Base-by-base conservation (phyloP, 2,888 invertebrate species). In the Meteorus colon region DNA sequence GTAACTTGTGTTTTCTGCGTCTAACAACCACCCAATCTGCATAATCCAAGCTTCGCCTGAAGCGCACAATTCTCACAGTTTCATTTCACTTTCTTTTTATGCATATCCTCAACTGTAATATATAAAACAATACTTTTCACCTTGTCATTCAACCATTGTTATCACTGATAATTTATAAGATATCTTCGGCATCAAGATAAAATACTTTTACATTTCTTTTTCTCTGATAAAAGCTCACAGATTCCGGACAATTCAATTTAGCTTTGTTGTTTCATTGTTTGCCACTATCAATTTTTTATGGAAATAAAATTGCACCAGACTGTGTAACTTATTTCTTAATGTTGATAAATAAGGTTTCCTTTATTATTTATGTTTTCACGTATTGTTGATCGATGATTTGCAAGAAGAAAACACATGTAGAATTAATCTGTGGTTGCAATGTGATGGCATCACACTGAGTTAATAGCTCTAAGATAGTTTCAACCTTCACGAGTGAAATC, bases 11-110 rank as follows among this genome's bases (percentile, higher is more conserved):
- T 83, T 83, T 83, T 80, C 77, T 80, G 79, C 80, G 80, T 82
- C 80, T 80, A 78, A 80, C 79, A 78, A 55, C 74, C 80, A 74
- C 76, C 77, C 80, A 81, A 84, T 86, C 83, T 86, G 84, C 84
- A 86, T 86, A 86, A 86, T 85, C 82, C 83, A 84, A 82, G 83
- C 82, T 2, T 81, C 81, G 75, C 80, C 80, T 74, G 74, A 77
- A 77, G 72, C 72, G 60, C 59, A 55, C 55, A 41, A 65, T 75
- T 71, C 66, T 55, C 75, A 75, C 71, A 63, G 59, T 62, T 51
- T 72, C 59, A 19, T 65, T 68, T 76, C 73, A 68, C 76, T 60
- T 72, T 62, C 48, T 59, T 60, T 59, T 41, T 10, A 24, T 5
- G 31, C 41, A 24, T 19, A 19, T n/a, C 1, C 6, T 5, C 5